phyloP scores from a whole-genome alignment of 2,888 invertebrate species.

The Tetropium fuscum region DNA sequence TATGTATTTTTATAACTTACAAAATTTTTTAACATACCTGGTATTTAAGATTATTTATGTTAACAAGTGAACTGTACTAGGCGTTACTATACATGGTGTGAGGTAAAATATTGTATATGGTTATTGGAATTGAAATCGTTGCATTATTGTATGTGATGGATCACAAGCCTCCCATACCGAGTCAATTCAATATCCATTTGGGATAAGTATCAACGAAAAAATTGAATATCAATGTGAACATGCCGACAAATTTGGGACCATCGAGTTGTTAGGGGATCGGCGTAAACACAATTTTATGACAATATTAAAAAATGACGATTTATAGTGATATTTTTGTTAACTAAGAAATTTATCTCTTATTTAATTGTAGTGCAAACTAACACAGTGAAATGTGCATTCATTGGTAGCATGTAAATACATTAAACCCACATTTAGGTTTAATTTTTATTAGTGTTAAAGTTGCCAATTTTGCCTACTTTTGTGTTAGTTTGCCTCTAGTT shows the following conservation, averaged over 20 bases:
- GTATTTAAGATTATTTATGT: too few species aligned
- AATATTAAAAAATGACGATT: slow-evolving; percentile 62
- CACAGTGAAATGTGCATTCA: background rate
- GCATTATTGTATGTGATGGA: background rate
- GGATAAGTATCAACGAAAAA: slow-evolving; percentile 52
- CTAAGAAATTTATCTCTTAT: slow-evolving; percentile 14
- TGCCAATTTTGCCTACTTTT: background rate
- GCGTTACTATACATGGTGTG: too few species aligned
- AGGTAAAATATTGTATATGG: background rate
- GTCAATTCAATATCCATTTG: slow-evolving; percentile 27
- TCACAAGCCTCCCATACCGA: background rate
- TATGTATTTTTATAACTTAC: too few species aligned
- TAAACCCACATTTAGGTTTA: background rate
- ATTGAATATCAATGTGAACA: slow-evolving; percentile 30
- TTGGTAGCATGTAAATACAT: slow-evolving; percentile 3
- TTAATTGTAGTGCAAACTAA: slow-evolving; percentile 6
- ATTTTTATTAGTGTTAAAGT: background rate
- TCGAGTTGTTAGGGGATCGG: slow-evolving; percentile 37
- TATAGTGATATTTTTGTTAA: slow-evolving; percentile 62
- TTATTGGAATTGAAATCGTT: background rate
- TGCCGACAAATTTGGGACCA: slow-evolving; percentile 47
- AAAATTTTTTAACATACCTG: too few species aligned
- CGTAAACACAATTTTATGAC: slow-evolving; percentile 57
- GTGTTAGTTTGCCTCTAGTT: slow-evolving; percentile 4
- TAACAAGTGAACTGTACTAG: too few species aligned